Base-by-base conservation (phyloP, 2,113 vertebrate genomes). In the Aspidoscelis tigris region DNA sequence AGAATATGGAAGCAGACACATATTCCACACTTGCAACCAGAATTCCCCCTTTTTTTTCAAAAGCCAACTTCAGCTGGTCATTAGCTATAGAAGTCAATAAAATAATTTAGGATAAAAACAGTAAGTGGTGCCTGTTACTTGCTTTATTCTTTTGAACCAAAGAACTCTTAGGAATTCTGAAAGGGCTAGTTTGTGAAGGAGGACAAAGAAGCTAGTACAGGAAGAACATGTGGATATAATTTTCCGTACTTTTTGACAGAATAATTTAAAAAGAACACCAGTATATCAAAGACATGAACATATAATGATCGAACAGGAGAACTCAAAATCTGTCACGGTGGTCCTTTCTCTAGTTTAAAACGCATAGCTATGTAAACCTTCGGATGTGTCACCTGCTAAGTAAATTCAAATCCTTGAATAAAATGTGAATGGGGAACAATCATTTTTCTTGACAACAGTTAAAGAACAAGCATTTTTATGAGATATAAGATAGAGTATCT, bases 401-500 rank as follows among this genome's bases (percentile, higher is more conserved):
- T 24, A 72, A 77, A 77, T 44, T 66, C 55, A 33, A 65, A 41
- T 50, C 66, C 66, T 39, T 71, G 77, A 92, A 83, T 39, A 68
- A 88, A 88, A 85, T 47, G 0, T 2, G 33, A n/a, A 73, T 61
- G 71, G 75, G 53, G 11, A 39, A 18, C 4, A 39, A 72, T 88
- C 75, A n/a, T 89, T 91, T 85, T 87, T 83, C 69, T 86, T 89
- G 86, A 73, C 50, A 50, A 43, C 0, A 65, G 73, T 66, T 86
- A 82, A 89, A 87, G 61, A 89, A 43, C 44, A 93, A 88, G 89
- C 89, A 82, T 86, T 88, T 88, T 61, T 88, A 84, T 72, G 84
- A 85, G 65, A 84, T 85, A 88, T 93, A 91, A 80, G 81, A 85
- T 82, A 84, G 82, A 90, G 88, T 72, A 72, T 88, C 87, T 92